Evolutionary conservation across 2,113 vertebrate species (phyloP).

Genomic region (Phycodurus eques): DNA sequence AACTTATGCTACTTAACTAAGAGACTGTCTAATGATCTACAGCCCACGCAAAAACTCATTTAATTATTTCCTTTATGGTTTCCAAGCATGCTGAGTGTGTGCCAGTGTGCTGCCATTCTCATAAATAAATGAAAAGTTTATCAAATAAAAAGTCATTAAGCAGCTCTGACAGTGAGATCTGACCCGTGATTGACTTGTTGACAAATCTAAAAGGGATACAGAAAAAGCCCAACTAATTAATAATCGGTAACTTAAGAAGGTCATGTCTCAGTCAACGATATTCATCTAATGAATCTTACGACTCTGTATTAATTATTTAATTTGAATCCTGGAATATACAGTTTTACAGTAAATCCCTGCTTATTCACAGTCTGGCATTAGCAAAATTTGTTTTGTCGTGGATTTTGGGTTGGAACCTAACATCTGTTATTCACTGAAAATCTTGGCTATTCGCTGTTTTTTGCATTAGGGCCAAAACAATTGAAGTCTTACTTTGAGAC

Average conservation of each 20-base stretch:
- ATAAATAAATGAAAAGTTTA: slow-evolving; percentile 71
- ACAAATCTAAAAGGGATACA: slow-evolving; percentile 27
- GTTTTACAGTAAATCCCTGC: neutral
- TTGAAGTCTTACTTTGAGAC: no score
- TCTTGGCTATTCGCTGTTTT: neutral
- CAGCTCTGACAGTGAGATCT: slow-evolving; percentile 38
- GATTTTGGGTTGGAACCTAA: neutral
- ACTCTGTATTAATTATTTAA: neutral
- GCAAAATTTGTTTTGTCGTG: neutral
- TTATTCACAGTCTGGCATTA: neutral
- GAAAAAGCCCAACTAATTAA: slow-evolving; percentile 23
- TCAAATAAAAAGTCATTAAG: slow-evolving; percentile 59
- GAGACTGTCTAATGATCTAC: slow-evolving; percentile 23
- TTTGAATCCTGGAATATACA: neutral
- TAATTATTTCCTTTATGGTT: slow-evolving; percentile 70
- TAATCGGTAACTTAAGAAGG: slow-evolving; percentile 15
- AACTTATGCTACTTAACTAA: slow-evolving; percentile 36
- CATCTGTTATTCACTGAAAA: neutral
- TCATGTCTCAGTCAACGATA: slow-evolving; percentile 4
- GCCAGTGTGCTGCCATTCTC: slow-evolving; percentile 57
- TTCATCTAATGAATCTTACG: slow-evolving; percentile 1
- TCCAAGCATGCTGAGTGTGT: slow-evolving; percentile 51
- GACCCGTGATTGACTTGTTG: slow-evolving; percentile 34
- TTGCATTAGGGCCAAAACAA: no score
- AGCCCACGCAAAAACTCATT: slow-evolving; percentile 31